phyloP scores from a whole-genome alignment of 1,140 invertebrate species.

The Heliconius hermathena region DNA sequence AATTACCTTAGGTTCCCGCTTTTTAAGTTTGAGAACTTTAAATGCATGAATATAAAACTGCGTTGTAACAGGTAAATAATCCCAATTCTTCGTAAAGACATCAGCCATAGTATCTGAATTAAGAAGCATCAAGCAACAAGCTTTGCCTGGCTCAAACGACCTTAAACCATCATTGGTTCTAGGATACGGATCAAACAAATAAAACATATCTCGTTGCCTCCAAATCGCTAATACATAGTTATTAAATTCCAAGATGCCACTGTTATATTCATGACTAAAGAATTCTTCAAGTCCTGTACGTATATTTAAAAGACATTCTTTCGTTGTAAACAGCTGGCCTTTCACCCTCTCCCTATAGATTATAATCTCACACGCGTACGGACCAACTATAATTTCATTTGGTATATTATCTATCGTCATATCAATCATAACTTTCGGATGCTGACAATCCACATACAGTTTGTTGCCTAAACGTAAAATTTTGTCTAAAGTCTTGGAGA shows the following conservation, averaged over 20 bases:
- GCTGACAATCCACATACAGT: slow-evolving; percentile 71
- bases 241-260: slow-evolving; percentile 79
- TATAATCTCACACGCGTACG: slow-evolving; percentile 81
- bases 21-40: slow-evolving; percentile 77
- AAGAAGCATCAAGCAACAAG: slow-evolving; percentile 80
- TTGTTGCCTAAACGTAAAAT: slow-evolving; percentile 81
- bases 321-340: slow-evolving; percentile 76
- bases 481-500: slow-evolving; percentile 81
- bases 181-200: slow-evolving; percentile 82
- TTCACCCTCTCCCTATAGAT: slow-evolving; percentile 79
- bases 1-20: slow-evolving; percentile 64
- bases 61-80: slow-evolving; percentile 73
- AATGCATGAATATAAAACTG: slow-evolving; percentile 81
- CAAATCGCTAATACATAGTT: slow-evolving; percentile 78
- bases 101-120: slow-evolving; percentile 73
- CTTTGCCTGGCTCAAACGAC: slow-evolving; percentile 67
- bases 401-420: slow-evolving; percentile 80
- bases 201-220: slow-evolving; percentile 82
- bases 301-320: slow-evolving; percentile 76
- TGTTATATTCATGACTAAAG: slow-evolving; percentile 75
- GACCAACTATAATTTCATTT: slow-evolving; percentile 80
- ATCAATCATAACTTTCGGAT: slow-evolving; percentile 73
- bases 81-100: slow-evolving; percentile 76
- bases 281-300: slow-evolving; percentile 67
- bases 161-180: slow-evolving; percentile 71